Evolutionary conservation across 2,113 vertebrate genomes (phyloP), one percentile per base, ranked within the genome.

Genomic region (Mesembrinibis cayennensis): DNA sequence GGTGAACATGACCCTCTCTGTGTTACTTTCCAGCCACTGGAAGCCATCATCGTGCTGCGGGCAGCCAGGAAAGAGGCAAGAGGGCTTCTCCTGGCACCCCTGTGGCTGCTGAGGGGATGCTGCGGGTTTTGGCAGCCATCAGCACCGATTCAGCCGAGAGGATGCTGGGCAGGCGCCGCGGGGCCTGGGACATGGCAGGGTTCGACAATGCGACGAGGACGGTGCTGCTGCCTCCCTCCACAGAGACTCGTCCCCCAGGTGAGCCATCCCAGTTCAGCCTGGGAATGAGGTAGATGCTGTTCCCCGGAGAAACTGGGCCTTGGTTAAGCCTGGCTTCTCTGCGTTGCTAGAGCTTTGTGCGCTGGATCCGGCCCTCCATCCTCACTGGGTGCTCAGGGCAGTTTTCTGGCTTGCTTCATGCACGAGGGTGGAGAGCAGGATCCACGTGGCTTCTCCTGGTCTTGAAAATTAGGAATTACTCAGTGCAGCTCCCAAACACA

Each of bases 91-190:
- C 94, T 70, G 96, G 36, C 3, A 95, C 93, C 94, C 95, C 95
- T 93, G 95, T 90, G 76, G 97, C 96, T 22, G 94, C 93, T 1
- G 93, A 98, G 93, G 97, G 94, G 85, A 98, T 95, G 2, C 82
- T 97, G 16, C 91, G 96, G 26, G 98, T 97, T 42, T 92, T 96
- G 25, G 98, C 42, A 71, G 36, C 44, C 1, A 2, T 9, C 50
- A 79, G 79, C 22, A 29, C 59, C 0, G 0, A 14, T n/a, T 72
- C 0, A 0, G 9, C 62, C 0, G 16, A 89, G 53, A 47, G 53
- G 53, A 65, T 2, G 0, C 44, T 40, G 58, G 22, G 16, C 0
- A 87, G 38, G 79, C 81, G 2, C 52, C 77, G 2, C 0, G 13
- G 27, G n/a, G 3, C 16, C 89, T 65, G 90, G 87, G 56, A 65